Base-by-base conservation (phyloP, 2,888 invertebrate genomes). In the Drosophila anomelani region DNA sequence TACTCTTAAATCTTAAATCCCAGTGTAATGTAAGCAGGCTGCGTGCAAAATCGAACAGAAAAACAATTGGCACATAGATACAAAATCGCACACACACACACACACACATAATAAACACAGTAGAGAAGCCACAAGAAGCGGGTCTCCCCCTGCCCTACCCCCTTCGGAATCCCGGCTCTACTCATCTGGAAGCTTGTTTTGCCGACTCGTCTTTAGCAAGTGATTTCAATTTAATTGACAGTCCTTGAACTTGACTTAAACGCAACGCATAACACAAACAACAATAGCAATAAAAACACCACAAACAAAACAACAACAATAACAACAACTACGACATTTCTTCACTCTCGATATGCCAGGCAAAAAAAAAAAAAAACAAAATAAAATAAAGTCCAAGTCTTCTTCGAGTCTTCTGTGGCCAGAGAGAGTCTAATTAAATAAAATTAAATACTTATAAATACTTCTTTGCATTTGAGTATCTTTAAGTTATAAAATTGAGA, bases 161-260 rank as follows among this genome's bases (percentile, higher is more conserved):
- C 26, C 26, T 26, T 51, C 32, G 53, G 26, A 38, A 38, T 34
- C 38, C 32, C 44, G 34, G 20, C 26, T 59, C 62, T 12, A 55
- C 55, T 62, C 79, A 75, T 70, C 74, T 80, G 78, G 71, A 70
- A 73, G 82, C 85, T 79, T 82, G 78, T 85, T 81, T 81, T 80
- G 68, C 59, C 75, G 71, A 71, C 60, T 79, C 76, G 78, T 77
- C 82, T 86, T 86, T 75, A 85, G 87, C 86, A 86, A 86, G 85
- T 88, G 88, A 86, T 86, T 86, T 90, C 85, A 88, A 91, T 90
- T 90, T 83, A 91, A 90, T 90, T 90, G 90, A 88, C 88, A 90
- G 90, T 90, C 90, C 90, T 90, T 87, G 90, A 90, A 90, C 90
- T 90, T 90, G 90, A 90, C 90, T 89, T 90, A 84, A 84, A 88